These are phyloP conservation scores for Drosophila truncata DNA, from an alignment of 1,140 invertebrate genomes.

Conservation along the genomic window DNA sequence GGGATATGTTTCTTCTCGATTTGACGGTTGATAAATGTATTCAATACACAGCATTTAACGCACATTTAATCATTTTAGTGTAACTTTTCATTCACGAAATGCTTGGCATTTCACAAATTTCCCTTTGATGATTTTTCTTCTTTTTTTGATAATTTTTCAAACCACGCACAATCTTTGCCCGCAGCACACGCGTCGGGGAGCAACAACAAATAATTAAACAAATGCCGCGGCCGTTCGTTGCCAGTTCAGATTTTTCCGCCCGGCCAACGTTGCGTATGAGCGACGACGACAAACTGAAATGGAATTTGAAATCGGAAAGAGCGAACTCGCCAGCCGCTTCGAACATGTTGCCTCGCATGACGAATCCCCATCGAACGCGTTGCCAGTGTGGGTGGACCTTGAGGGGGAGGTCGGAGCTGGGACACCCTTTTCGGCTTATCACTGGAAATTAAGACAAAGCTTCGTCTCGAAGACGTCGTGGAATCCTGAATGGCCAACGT, in stretches of 20 bases:
- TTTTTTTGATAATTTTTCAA: slow-evolving; percentile 29
- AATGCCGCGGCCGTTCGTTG: not conserved
- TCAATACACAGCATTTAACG: slow-evolving; percentile 25
- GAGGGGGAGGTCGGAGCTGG: not conserved
- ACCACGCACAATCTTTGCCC: slow-evolving; percentile 30
- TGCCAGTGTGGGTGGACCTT: slow-evolving; percentile 6
- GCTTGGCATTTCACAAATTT: slow-evolving; percentile 21
- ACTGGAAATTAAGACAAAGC: slow-evolving; percentile 76
- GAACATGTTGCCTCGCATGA: slow-evolving; percentile 50
- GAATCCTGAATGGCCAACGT: slow-evolving; percentile 31
- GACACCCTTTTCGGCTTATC: slow-evolving; percentile 57
- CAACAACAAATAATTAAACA: slow-evolving; percentile 21
- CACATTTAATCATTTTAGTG: slow-evolving; percentile 26
- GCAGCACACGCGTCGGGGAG: slow-evolving; percentile 19
- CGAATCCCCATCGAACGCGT: slow-evolving; percentile 36
- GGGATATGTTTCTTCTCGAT: slow-evolving; percentile 33
- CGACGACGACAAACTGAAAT: slow-evolving; percentile 71
- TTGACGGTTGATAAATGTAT: slow-evolving; percentile 26
- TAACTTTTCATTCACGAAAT: slow-evolving; percentile 27
- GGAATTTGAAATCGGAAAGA: slow-evolving; percentile 24
- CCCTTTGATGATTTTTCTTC: slow-evolving; percentile 23
- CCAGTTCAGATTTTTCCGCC: slow-evolving; percentile 7
- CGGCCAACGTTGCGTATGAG: slow-evolving; percentile 79
- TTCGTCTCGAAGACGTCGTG: slow-evolving; percentile 22
- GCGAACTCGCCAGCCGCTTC: slow-evolving; percentile 21